These are phyloP conservation scores for Steinernema carpocapsae DNA, from an alignment of 2,888 invertebrate genomes.

Conservation along the genomic window DNA sequence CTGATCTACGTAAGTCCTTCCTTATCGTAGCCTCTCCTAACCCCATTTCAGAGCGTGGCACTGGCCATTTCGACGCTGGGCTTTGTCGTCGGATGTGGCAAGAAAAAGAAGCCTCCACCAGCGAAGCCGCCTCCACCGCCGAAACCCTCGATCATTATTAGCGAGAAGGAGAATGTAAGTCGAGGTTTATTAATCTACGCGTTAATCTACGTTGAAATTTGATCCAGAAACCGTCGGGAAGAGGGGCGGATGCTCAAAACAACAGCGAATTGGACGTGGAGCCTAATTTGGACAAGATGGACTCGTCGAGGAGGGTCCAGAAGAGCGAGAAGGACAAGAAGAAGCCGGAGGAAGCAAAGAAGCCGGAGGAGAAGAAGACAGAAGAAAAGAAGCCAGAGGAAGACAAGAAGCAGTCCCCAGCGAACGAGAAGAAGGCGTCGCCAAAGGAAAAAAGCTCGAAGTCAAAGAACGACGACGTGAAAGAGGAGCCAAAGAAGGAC, in stretches of 20 bases:
- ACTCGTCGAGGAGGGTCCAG: not conserved
- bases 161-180: conserved; percentile 7
- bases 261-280: conserved; percentile 13
- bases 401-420: not conserved
- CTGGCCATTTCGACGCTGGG: not conserved
- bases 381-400: too few species aligned
- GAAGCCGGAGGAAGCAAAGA: not conserved
- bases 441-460: not conserved
- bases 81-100: not conserved
- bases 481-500: not conserved
- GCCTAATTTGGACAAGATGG: not conserved
- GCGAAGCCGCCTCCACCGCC: not conserved
- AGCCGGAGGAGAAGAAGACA: not conserved
- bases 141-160: not conserved
- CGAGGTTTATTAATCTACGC: too few species aligned
- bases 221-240: not conserved
- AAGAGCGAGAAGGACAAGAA: conserved; percentile 16
- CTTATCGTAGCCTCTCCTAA: not conserved
- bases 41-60: conserved; percentile 1
- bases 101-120: not conserved
- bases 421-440: not conserved
- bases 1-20: not conserved
- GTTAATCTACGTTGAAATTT: too few species aligned
- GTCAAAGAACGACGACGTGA: not conserved
- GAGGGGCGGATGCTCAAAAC: not conserved